Percentiles rank a stretch among this genome's conserved stretches.
phyloP scores from a whole-genome alignment of 2,888 invertebrate species.

The Brachyptera risi region DNA sequence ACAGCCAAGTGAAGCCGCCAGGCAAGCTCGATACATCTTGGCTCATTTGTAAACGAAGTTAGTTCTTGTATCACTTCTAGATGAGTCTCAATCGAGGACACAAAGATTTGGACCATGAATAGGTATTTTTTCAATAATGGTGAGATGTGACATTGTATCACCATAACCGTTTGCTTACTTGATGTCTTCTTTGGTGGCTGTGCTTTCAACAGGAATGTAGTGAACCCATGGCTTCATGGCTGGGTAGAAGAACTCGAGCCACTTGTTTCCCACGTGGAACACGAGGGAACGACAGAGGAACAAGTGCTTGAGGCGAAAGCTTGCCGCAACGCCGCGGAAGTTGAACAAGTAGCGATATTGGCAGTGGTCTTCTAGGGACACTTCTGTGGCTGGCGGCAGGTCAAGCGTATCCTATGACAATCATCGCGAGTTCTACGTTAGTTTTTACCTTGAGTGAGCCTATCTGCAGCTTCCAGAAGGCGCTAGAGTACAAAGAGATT shows the following conservation, averaged over 20 bases:
- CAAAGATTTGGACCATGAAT: not conserved
- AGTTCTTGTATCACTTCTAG: no score
- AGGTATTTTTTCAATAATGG: constrained; percentile 5
- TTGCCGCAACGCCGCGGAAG: constrained; percentile 94
- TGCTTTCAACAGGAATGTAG: constrained; percentile 79
- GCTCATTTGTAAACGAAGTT: no score
- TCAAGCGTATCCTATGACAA: constrained; percentile 80
- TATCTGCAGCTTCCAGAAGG: no score
- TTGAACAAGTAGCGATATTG: constrained; percentile 92
- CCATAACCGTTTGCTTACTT: no score
- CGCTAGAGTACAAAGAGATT: no score
- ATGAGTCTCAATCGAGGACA: no score
- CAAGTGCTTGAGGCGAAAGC: constrained; percentile 93
- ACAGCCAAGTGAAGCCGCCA: no score
- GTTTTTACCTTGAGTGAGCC: no score
- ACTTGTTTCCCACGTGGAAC: constrained; percentile 90
- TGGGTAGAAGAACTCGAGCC: constrained; percentile 93
- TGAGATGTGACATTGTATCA: not conserved
- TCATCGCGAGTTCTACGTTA: no score
- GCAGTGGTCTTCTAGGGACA: constrained; percentile 88
- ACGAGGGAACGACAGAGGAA: constrained; percentile 90
- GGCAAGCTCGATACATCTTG: no score
- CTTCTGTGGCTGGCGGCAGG: constrained; percentile 77
- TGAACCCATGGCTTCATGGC: constrained; percentile 92
- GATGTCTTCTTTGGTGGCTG: constrained; percentile 64